phyloP scores from a whole-genome alignment of 37 sponge, comb jelly and placozoan genomes.

The Spongilla lacustris region DNA sequence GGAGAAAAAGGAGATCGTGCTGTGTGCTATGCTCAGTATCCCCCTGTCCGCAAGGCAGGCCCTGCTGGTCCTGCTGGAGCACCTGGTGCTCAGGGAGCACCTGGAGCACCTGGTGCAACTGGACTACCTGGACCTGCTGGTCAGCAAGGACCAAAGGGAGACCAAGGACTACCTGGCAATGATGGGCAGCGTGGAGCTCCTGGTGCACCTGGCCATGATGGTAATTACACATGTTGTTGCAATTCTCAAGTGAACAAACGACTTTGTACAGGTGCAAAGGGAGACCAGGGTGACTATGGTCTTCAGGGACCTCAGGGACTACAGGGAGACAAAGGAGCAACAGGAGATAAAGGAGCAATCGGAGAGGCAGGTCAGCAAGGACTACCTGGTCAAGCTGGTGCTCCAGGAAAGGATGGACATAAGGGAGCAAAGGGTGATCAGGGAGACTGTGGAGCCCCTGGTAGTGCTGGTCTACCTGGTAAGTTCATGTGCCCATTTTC shows the following conservation, averaged over 20 bases:
- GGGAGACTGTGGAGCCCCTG: too few relatives aligned
- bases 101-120: not conserved
- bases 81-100: constrained; percentile 35
- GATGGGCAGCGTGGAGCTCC: not conserved
- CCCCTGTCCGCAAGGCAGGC: constrained; percentile 40
- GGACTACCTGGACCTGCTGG: constrained; percentile 14
- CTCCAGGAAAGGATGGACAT: too few relatives aligned
- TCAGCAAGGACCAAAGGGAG: constrained; percentile 40
- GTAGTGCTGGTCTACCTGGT: too few relatives aligned
- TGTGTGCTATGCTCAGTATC: constrained; percentile 2
- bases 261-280: too few relatives aligned
- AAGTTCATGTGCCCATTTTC: too few relatives aligned
- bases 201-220: constrained; percentile 26
- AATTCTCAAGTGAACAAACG: too few relatives aligned
- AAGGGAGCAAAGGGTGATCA: too few relatives aligned
- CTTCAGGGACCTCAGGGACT: constrained; percentile 44
- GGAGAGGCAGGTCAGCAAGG: constrained; percentile 62
- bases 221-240: too few relatives aligned
- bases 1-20: constrained; percentile 40
- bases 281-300: constrained; percentile 48
- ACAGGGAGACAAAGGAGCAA: constrained; percentile 38
- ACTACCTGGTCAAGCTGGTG: constrained; percentile 32
- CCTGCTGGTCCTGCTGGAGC: constrained; percentile 60
- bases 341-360: constrained; percentile 24
- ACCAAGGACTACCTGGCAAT: constrained; percentile 20